Evolutionary conservation across 2,113 vertebrate genomes (phyloP), one percentile per base, ranked within the genome.

Genomic region (Melanostigma gelatinosum): DNA sequence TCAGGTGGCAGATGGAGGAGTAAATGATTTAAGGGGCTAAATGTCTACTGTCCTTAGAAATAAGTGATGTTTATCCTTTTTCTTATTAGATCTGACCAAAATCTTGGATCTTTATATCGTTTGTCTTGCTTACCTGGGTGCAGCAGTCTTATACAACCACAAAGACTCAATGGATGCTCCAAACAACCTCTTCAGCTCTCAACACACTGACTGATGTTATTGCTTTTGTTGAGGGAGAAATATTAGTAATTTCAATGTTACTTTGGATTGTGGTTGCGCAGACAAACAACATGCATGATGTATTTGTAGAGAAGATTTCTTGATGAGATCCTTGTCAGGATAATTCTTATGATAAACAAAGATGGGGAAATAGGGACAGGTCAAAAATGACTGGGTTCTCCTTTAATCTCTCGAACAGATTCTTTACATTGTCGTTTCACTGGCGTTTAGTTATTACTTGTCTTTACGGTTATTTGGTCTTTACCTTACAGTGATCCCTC

Each of bases 401-500:
- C 9, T 46, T 72, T 38, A 29, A 40, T 71, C 6, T 66, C 18
- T 8, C 22, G 18, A 32, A 61, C 16, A 66, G 4, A 24, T 32
- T 29, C 8, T 61, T 61, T 34, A 8, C 2, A 22, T 3, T 34
- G 0, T 29, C 3, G 3, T 3, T 29, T 72, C 1, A 12, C 3
- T 63, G 15, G 54, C 20, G 6, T 69, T 46, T 38, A 1, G 3
- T 72, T 32, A 0, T 27, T 0, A 6, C 8, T 61, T 42, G 8
- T 70, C 11, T 68, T 58, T 16, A 29, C 69, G n/a, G 11, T 61
- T 79, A 4, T 83, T 55, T 86, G 15, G 1, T 77, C 3, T 88
- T 72, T 68, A 22, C 77, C 36, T 70, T 12, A 60, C 80, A 93
- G 91, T 32, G 57, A 66, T 0, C 16, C 61, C 75, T 50, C 87